These are phyloP conservation scores for Theristus sp. DNA, from an alignment of 2,888 invertebrate genomes.

Conservation along the genomic window DNA sequence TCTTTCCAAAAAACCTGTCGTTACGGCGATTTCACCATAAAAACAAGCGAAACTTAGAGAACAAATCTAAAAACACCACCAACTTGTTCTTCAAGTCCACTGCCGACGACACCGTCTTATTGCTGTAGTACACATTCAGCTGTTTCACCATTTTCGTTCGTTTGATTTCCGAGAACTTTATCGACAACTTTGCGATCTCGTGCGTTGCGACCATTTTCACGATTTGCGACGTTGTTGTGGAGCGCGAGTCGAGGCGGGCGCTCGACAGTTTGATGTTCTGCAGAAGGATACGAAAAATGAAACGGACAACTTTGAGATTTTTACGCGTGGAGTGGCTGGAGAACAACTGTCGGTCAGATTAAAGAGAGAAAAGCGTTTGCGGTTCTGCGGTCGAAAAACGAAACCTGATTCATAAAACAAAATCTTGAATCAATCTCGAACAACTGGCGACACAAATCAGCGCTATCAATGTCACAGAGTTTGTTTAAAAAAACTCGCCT, in stretches of 20 bases:
- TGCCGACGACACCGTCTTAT: slow-evolving; percentile 74
- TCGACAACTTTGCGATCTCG: slow-evolving; percentile 46
- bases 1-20: not conserved
- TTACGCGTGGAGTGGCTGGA: no score
- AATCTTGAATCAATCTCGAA: no score
- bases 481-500: no score
- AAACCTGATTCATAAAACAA: no score
- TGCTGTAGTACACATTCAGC: slow-evolving; percentile 86
- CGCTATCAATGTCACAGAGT: no score
- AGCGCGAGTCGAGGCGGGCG: slow-evolving; percentile 60
- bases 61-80: no score
- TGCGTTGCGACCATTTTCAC: slow-evolving; percentile 85
- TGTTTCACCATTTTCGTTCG: slow-evolving; percentile 67
- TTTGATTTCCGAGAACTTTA: slow-evolving; percentile 51
- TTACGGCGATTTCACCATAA: not conserved
- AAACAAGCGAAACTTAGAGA: not conserved
- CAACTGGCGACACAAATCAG: no score
- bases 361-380: no score
- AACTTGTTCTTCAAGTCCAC: slow-evolving; percentile 82
- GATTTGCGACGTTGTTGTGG: slow-evolving; percentile 90
- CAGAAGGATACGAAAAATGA: no score
- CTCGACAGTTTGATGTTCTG: slow-evolving; percentile 13
- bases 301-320: no score
- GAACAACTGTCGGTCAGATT: no score
- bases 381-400: no score